phyloP scores from a whole-genome alignment of 2,888 invertebrate species.

The Apodemia mormo region DNA sequence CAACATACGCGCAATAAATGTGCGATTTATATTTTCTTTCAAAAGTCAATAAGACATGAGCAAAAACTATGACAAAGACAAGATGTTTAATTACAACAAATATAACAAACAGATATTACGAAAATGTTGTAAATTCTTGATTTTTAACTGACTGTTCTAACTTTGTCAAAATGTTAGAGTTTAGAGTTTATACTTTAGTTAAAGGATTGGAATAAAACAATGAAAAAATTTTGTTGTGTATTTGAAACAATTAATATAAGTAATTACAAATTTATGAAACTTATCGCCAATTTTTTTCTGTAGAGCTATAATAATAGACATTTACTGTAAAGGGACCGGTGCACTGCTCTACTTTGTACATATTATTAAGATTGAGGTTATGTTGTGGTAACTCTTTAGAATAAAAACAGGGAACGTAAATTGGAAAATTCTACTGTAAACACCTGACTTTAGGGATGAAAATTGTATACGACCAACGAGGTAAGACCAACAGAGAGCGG shows the following conservation, averaged over 20 bases:
- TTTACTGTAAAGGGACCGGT: slow-evolving; percentile 60
- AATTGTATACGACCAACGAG: slow-evolving; percentile 53
- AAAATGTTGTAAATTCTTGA: not conserved
- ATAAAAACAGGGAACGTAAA: slow-evolving; percentile 61
- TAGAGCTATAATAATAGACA: slow-evolving; percentile 41
- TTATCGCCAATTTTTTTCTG: slow-evolving; percentile 60
- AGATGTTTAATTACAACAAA: not conserved
- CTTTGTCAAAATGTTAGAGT: not conserved
- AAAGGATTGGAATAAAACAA: slow-evolving; percentile 71
- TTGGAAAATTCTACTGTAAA: slow-evolving; percentile 57
- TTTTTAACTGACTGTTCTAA: not conserved
- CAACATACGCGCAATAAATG: slow-evolving; percentile 46
- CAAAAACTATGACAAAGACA: not conserved
- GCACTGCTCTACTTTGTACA: slow-evolving; percentile 55
- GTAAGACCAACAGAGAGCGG: slow-evolving; percentile 55
- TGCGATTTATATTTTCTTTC: not conserved
- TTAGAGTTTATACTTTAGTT: not conserved
- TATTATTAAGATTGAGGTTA: slow-evolving; percentile 71
- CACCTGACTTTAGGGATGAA: slow-evolving; percentile 57
- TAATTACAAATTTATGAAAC: slow-evolving; percentile 54
- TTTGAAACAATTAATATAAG: slow-evolving; percentile 56
- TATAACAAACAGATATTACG: not conserved
- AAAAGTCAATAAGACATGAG: not conserved
- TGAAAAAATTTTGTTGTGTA: slow-evolving; percentile 59
- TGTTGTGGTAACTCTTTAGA: slow-evolving; percentile 77